Evolutionary conservation across 2,888 invertebrate genomes (phyloP), one percentile per base, ranked within the genome.

Genomic region (Clunio marinus): DNA sequence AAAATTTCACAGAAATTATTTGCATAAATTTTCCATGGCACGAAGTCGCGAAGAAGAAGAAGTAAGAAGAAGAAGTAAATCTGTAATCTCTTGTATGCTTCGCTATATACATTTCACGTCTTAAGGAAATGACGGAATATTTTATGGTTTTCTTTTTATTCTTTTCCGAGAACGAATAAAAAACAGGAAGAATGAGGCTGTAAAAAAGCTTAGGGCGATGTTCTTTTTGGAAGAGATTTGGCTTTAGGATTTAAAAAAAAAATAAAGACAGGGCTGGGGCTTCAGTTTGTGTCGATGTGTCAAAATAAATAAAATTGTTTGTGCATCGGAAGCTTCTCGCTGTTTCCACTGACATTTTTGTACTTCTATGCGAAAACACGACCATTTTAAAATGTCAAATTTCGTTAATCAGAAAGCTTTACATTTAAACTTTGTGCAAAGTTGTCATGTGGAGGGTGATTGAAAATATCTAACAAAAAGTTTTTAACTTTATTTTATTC

Each of bases 41-140:
- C 10, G 24, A 13, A 24, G 60, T n/a, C n/a, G n/a, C n/a, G n/a
- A n/a, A n/a, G n/a, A n/a, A n/a, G n/a, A n/a, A n/a, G n/a, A n/a
- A n/a, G n/a, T n/a, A n/a, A 13, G 22, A 22, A 20, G n/a, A 24
- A 20, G 24, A 25, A 13, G 22, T 27, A 60, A 25, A 46, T 63
- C 28, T 63, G 63, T 63, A 63, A 62, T 62, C 62, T 59, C 59
- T 59, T 32, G 59, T 32, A 59, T 59, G 59, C 51, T 51, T 24
- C 27, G 25, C 57, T 57, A 27, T 17, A 57, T 57, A 57, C 57
- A 57, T 28, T 57, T 57, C 41, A 62, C 62, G 62, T 62, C 62
- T 62, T 62, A 41, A 62, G 62, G 62, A 62, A 62, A 62, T 62
- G 37, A 62, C 41, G 62, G 62, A 37, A 59, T 59, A 51, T 51